phyloP scores from a whole-genome alignment of 2,888 invertebrate species.

The Leptogaster cylindrica region DNA sequence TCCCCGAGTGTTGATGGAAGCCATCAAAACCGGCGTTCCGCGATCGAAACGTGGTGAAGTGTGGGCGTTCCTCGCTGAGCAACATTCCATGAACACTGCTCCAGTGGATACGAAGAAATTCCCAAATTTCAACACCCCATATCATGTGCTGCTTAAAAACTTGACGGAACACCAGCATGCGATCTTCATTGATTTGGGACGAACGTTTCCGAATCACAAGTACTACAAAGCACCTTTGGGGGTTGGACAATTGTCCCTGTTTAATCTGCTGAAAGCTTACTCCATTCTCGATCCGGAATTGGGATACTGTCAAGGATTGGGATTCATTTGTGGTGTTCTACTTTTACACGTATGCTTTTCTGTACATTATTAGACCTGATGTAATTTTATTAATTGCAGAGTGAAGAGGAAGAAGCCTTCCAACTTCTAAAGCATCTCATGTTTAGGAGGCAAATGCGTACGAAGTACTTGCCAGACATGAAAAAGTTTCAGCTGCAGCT shows the following conservation, averaged over 20 bases:
- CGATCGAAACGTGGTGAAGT: slow-evolving; percentile 72
- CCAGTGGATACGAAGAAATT: slow-evolving; percentile 74
- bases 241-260: slow-evolving; percentile 90
- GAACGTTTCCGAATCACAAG: slow-evolving; percentile 88
- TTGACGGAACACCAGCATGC: slow-evolving; percentile 96
- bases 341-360: slow-evolving; percentile 81
- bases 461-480: slow-evolving; percentile 95
- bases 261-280: slow-evolving; percentile 95
- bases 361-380: too few relatives aligned
- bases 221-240: slow-evolving; percentile 92
- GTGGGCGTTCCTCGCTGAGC: slow-evolving; percentile 90
- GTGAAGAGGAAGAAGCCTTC: slow-evolving; percentile 92
- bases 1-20: slow-evolving; percentile 74
- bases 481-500: slow-evolving; percentile 86
- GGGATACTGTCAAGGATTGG: slow-evolving; percentile 95
- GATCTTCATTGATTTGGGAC: slow-evolving; percentile 91
- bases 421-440: slow-evolving; percentile 86
- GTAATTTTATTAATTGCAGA: slow-evolving; percentile 65
- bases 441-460: slow-evolving; percentile 86
- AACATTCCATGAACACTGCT: slow-evolving; percentile 74
- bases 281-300: slow-evolving; percentile 92
- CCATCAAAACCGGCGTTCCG: slow-evolving; percentile 85
- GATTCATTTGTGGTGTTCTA: slow-evolving; percentile 93
- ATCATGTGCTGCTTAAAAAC: slow-evolving; percentile 79
- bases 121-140: slow-evolving; percentile 80